A percentile compares a stretch with the other conserved stretches of the same genome.
Evolutionary conservation across 2,113 vertebrate genomes (phyloP).

Genomic region (Pica pica): DNA sequence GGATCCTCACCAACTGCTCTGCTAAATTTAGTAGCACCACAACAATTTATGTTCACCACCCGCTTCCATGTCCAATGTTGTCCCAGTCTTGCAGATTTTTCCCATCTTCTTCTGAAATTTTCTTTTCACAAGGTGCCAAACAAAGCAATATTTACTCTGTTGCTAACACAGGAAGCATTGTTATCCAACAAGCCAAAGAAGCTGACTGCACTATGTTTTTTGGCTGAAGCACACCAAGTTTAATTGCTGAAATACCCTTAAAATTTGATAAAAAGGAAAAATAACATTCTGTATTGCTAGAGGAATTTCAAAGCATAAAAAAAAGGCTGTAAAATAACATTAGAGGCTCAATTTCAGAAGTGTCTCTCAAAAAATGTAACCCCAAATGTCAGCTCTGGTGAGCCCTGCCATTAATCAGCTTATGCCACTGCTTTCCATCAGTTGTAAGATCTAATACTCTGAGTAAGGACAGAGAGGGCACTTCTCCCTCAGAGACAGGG

Average conservation of each 20-base stretch:
- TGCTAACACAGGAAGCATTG: background rate
- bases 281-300: conserved; percentile 23
- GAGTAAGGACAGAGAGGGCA: background rate
- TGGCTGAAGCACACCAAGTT: background rate
- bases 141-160: background rate
- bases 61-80: background rate
- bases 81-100: background rate
- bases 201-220: background rate
- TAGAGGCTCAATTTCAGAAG: background rate
- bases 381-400: background rate
- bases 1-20: background rate
- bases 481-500: background rate
- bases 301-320: conserved; percentile 32
- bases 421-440: background rate
- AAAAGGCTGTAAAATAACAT: conserved; percentile 25
- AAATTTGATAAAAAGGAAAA: conserved; percentile 43
- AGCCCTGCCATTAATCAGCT: conserved; percentile 10
- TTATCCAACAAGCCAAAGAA: background rate
- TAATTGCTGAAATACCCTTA: conserved; percentile 18
- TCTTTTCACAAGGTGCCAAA: background rate
- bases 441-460: background rate
- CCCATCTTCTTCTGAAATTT: background rate
- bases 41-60: background rate
- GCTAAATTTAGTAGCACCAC: background rate
- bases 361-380: conserved; percentile 13